Percentiles rank a stretch among this genome's conserved stretches.
Evolutionary conservation across 2,888 invertebrate species (phyloP).

Genomic region (Peribatodes rhomboidaria): DNA sequence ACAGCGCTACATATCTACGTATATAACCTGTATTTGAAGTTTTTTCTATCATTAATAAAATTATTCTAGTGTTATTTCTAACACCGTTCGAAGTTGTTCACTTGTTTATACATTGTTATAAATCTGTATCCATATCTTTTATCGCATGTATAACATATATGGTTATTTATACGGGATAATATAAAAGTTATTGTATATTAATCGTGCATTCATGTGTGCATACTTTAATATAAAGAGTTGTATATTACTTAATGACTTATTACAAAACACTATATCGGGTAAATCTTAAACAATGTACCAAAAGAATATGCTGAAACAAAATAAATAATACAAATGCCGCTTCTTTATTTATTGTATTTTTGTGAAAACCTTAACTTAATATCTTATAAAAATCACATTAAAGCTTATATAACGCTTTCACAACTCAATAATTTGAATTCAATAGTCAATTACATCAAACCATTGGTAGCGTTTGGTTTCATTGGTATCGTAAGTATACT

Average conservation of each 20-base stretch:
- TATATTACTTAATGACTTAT: constrained; percentile 81
- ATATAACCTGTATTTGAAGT: constrained; percentile 76
- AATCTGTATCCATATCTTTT: constrained; percentile 73
- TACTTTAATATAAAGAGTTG: constrained; percentile 82
- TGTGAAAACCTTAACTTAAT: constrained; percentile 38
- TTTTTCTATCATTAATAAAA: constrained; percentile 81
- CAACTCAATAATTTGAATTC: not conserved
- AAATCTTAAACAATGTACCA: constrained; percentile 85
- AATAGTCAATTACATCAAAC: constrained; percentile 78
- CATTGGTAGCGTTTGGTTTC: constrained; percentile 79
- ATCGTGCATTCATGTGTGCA: constrained; percentile 81
- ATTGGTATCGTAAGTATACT: constrained; percentile 74
- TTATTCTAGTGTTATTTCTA: constrained; percentile 80
- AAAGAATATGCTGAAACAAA: constrained; percentile 83
- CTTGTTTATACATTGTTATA: constrained; percentile 85
- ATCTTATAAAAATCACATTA: constrained; percentile 17
- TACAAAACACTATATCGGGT: constrained; percentile 74
- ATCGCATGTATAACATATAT: constrained; percentile 81
- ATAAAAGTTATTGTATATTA: constrained; percentile 70
- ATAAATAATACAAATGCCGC: constrained; percentile 86
- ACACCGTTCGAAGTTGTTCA: constrained; percentile 84
- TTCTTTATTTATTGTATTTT: constrained; percentile 83
- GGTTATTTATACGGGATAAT: constrained; percentile 76
- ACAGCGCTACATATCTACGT: constrained; percentile 82
- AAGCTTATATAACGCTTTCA: not conserved